Conservation (phyloP, 2,113 vertebrate genomes). For the Hemiprocne comata region DNA sequence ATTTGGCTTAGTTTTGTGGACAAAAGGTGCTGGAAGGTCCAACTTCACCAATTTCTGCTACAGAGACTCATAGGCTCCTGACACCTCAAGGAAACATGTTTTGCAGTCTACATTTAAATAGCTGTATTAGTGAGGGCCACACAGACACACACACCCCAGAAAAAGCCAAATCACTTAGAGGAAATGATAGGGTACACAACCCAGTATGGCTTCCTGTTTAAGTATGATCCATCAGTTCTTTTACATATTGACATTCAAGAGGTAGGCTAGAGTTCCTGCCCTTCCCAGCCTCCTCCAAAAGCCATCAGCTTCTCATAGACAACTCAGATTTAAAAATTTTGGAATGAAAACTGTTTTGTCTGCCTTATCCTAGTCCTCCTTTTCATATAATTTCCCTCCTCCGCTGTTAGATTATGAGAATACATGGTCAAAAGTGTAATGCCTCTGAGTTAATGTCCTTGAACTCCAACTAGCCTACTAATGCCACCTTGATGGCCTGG, state of each 20-base stretch:
- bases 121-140: not conserved
- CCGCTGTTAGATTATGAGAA: not conserved
- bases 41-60: too few species aligned
- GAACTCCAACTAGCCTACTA: not conserved
- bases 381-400: not conserved
- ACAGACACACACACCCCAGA: fast-evolving
- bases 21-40: not conserved
- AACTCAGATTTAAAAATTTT: not conserved
- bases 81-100: not conserved
- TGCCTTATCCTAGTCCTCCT: not conserved
- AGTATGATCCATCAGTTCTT: not conserved
- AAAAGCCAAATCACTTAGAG: not conserved
- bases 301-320: not conserved
- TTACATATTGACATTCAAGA: not conserved
- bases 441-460: not conserved
- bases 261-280: not conserved
- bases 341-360: not conserved
- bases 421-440: not conserved
- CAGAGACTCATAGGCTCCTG: not conserved
- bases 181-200: not conserved
- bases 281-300: fast-evolving
- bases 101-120: not conserved
- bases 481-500: not conserved
- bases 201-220: not conserved
- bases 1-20: not conserved